Evolutionary conservation across 53 echinoderm and acorn worm genomes (phyloP), one percentile per base, ranked within the genome.

Genomic region (Crossaster papposus): DNA sequence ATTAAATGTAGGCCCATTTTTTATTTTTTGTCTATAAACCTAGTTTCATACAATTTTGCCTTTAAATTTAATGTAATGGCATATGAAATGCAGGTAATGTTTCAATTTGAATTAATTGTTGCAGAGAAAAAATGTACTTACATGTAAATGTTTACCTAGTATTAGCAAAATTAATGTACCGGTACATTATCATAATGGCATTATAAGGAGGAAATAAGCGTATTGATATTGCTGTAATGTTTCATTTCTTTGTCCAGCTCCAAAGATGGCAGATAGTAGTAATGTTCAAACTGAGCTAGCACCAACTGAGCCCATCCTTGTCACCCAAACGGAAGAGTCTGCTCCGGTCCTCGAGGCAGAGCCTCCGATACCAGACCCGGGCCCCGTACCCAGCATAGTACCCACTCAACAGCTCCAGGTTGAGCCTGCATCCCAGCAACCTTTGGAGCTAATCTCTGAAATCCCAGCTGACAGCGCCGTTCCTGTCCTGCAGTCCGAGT

Each of bases 291-390:
- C 58, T 76, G 86, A 75, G 34, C 55, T 73, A 55, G 37, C 71
- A 74, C 86, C 86, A 32, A 73, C 72, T 14, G 86, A 86, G 36
- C 86, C 86, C 35, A 24, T 72, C 71, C 44, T 72, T 20, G 86
- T 76, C 22, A 55, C 86, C 54, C 75, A 74, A n/a, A 76, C 86
- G 35, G 86, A 86, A 10, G 75, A 76, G 35, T 17, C 76, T 14
- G 86, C 75, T 5, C 75, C 86, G 4, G 55, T 86, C n/a, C 58
- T 76, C 11, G 75, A 55, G 36, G 86, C 54, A 2, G 75, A 86
- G 62, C 55, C 75, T 26, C 54, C 35, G 11, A 86, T 86, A 29
- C 37, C 24, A 65, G 82, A 82, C 3, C 18, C 68, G 23, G 44
- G 68, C 36, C 65, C 68, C 30, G 55, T 80, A 26, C 36, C 82